phyloP scores from a whole-genome alignment of 2,888 invertebrate species.

The Rhyacophila evoluta region DNA sequence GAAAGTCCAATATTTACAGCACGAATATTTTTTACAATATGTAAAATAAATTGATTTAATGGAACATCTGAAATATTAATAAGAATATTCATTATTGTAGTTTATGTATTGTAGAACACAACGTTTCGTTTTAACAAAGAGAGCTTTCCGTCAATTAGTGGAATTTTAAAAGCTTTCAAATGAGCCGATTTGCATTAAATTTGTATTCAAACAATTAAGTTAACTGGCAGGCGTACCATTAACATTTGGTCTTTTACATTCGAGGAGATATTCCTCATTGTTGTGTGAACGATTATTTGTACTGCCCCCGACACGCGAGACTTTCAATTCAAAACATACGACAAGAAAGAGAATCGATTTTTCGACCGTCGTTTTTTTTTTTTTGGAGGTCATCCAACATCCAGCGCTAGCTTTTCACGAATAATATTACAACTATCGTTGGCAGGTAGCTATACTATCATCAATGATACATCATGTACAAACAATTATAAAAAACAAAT shows the following conservation, averaged over 20 bases:
- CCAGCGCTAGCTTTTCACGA: not conserved
- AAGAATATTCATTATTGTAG: too few relatives aligned
- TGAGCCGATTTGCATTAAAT: not conserved
- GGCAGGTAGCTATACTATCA: too few relatives aligned
- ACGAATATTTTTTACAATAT: too few relatives aligned
- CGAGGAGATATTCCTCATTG: not conserved
- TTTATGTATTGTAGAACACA: too few relatives aligned
- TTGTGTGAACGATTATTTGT: not conserved
- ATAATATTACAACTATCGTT: not conserved
- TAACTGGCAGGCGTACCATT: not conserved
- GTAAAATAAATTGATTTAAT: too few relatives aligned
- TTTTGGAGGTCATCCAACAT: not conserved
- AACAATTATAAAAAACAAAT: too few relatives aligned
- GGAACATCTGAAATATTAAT: too few relatives aligned
- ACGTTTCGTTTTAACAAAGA: too few relatives aligned
- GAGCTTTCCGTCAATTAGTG: not conserved
- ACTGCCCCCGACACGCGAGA: not conserved
- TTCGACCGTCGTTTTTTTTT: not conserved
- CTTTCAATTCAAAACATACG: not conserved
- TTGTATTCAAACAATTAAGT: not conserved
- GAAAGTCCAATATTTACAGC: too few relatives aligned
- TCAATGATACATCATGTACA: too few relatives aligned
- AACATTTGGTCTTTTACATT: not conserved
- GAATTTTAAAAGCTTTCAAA: not conserved
- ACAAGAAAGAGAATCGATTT: not conserved